Evolutionary conservation across 2,797 vertebrate genomes (phyloP), one percentile per base, ranked within the genome.

Genomic region (Coluber constrictor): DNA sequence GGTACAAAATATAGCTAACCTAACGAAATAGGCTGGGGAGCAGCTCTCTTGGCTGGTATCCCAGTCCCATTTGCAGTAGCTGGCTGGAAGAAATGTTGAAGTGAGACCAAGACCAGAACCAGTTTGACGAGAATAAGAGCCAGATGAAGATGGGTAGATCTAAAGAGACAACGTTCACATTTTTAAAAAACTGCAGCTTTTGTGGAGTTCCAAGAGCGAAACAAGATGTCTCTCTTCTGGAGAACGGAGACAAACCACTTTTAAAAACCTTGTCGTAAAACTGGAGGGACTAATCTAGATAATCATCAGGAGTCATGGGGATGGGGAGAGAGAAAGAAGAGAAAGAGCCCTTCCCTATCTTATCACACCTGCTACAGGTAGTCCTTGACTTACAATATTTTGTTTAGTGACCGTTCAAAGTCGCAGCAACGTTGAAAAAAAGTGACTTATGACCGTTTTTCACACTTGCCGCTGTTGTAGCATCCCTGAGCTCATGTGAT

Each of bases 381-480:
- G 23, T 61, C 9, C 23, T 61, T 27, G 60, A 63, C 10, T 11
- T 63, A 12, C 25, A 63, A 29, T 25, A 63, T 27, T 29, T 27
- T 0, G 9, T 61, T 27, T 27, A 60, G 59, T 25, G 60, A 27
- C 60, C 2, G 1, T 27, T 27, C 25, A 63, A 60, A 63, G 3
- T 63, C 29, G 25, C 25, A 63, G 16, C 10, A 3, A 11, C 60
- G 4, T 12, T 63, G 25, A 29, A 27, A 29, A 60, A 63, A 63
- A 12, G 60, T 1, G 25, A 60, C 1, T 11, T 4, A 11, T 11
- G 60, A 63, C 25, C 9, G 29, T 63, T 27, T 61, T 61, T 63
- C 60, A 11, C 60, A 27, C 25, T 63, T 63, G 12, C 0, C 3
- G 4, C 60, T 0, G 0, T 63, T 29, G 60, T 63, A 27, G 25